Conservation (phyloP, 2,888 invertebrate species). For the Octodonta nipae region DNA sequence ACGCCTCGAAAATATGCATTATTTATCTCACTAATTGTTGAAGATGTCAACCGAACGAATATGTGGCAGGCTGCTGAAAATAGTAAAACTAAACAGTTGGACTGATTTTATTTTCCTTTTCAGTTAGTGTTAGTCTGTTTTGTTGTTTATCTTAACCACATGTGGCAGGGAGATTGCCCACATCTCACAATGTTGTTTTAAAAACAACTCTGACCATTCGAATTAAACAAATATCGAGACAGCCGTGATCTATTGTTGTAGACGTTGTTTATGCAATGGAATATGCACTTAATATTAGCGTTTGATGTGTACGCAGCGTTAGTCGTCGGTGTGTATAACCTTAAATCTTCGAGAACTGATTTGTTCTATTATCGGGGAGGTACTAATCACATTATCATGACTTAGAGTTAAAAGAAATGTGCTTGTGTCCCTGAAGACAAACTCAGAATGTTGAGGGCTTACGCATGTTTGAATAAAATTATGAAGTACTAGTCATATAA, state of each 20-base stretch:
- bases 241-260: slow-evolving; percentile 7
- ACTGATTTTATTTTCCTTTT: slow-evolving; percentile 19
- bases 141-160: slow-evolving; percentile 16
- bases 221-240: slow-evolving; percentile 8
- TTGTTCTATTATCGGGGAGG: too few species aligned
- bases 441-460: too few species aligned
- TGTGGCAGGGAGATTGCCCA: slow-evolving; percentile 10
- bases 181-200: slow-evolving; percentile 5
- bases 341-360: neutral
- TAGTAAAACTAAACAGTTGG: slow-evolving; percentile 17
- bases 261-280: slow-evolving; percentile 1
- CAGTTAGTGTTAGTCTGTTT: slow-evolving; percentile 16
- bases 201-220: slow-evolving; percentile 10
- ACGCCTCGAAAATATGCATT: slow-evolving; percentile 6
- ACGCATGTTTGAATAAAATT: too few species aligned
- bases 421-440: too few species aligned
- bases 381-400: too few species aligned
- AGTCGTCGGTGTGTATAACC: neutral
- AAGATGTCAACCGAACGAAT: slow-evolving; percentile 7
- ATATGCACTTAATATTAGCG: neutral
- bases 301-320: neutral
- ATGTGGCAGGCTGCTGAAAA: slow-evolving; percentile 16
- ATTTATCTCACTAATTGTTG: slow-evolving; percentile 9
- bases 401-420: too few species aligned
- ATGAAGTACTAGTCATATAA: too few species aligned